A percentile compares a stretch with the other conserved stretches of the same genome.
These are phyloP conservation scores for Ophiothrix spiculata DNA, from an alignment of 35 echinoderm and acorn worm genomes.

Conservation along the genomic window DNA sequence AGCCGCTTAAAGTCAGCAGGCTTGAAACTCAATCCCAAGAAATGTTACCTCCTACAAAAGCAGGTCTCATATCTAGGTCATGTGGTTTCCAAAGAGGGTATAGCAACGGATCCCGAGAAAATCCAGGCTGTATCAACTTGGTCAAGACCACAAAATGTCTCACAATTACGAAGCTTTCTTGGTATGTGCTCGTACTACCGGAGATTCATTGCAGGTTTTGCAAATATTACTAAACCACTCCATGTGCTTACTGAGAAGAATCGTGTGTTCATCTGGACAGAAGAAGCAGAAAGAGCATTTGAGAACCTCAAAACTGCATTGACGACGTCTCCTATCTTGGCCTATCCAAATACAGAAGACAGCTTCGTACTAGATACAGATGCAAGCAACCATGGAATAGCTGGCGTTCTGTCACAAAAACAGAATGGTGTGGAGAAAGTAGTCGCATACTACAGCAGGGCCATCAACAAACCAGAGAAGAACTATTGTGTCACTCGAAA, in stretches of 20 bases:
- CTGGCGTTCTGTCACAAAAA: conserved; percentile 46
- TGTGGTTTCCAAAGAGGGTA: conserved; percentile 25
- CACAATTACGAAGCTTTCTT: conserved; percentile 50
- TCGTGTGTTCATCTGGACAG: conserved; percentile 17
- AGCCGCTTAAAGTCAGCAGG: conserved; percentile 24
- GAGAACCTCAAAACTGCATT: conserved; percentile 26
- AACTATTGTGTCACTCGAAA: conserved; percentile 47
- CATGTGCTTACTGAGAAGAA: conserved; percentile 42
- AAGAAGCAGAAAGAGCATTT: conserved; percentile 38
- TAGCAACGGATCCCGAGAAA: conserved; percentile 48
- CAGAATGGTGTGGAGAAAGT: conserved; percentile 48
- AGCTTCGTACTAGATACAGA: conserved; percentile 59
- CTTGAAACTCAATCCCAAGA: conserved; percentile 61
- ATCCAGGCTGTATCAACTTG: conserved; percentile 29
- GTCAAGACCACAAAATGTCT: conserved; percentile 15
- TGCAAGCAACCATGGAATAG: conserved; percentile 41
- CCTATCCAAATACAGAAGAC: conserved; percentile 13
- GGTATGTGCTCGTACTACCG: conserved; percentile 46
- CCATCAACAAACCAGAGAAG: conserved; percentile 36
- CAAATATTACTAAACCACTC: conserved; percentile 37
- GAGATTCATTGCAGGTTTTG: conserved; percentile 53
- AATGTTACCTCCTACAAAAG: conserved; percentile 45
- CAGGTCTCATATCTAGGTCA: conserved; percentile 67
- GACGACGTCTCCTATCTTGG: conserved; percentile 29
- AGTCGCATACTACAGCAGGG: conserved; percentile 34